Percentiles rank a stretch among this genome's conserved stretches.
phyloP scores from a whole-genome alignment of 2,113 vertebrate genomes.

The Melierax canorus region DNA sequence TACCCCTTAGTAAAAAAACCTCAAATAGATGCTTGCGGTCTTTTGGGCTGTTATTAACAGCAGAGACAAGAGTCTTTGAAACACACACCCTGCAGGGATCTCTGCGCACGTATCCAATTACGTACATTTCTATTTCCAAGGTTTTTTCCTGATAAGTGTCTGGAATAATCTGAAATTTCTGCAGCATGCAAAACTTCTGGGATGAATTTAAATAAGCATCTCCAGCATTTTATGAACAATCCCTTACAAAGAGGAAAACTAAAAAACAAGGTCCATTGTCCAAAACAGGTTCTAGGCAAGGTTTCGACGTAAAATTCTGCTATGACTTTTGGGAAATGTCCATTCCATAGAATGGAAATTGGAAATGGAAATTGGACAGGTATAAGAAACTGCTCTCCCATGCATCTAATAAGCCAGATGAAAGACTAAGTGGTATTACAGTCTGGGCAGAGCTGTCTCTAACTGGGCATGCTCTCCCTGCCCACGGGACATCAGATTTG shows the following conservation, averaged over 20 bases:
- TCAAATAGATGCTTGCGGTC: slow-evolving; percentile 16
- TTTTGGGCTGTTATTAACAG: slow-evolving; percentile 1
- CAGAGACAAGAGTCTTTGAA: slow-evolving; percentile 16
- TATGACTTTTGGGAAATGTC: background rate
- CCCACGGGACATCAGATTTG: background rate
- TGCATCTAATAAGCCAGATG: background rate
- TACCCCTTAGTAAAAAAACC: background rate
- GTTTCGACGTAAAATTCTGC: background rate
- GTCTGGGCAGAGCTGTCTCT: background rate
- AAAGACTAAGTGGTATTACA: background rate
- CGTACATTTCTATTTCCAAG: background rate
- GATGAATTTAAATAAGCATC: background rate
- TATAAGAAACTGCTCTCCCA: background rate
- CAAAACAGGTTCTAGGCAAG: background rate
- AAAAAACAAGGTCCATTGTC: background rate
- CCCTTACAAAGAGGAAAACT: background rate
- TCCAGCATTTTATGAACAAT: background rate
- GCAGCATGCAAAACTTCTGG: background rate
- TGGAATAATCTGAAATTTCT: slow-evolving; percentile 10
- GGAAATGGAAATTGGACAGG: background rate
- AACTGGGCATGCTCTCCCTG: background rate
- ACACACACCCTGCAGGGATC: slow-evolving; percentile 40
- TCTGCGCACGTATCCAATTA: background rate
- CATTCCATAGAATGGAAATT: background rate
- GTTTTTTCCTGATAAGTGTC: background rate